Evolutionary conservation across 2,113 vertebrate species (phyloP).

Genomic region (Pachyramphus minor): DNA sequence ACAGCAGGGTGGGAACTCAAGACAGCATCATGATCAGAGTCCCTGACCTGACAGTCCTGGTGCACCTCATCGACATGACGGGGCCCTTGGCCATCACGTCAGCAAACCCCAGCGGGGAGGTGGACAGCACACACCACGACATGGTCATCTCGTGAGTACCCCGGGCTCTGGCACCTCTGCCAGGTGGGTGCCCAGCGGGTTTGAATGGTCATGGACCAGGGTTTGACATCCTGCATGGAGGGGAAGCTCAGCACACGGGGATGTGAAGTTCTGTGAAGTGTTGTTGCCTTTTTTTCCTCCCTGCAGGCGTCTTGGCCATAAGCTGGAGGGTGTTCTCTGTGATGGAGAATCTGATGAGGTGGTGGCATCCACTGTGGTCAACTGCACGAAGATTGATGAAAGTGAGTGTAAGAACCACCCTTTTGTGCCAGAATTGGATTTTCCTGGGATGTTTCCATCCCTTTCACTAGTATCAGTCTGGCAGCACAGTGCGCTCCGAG

Average conservation of each 20-base stretch:
- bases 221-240: rapidly evolving
- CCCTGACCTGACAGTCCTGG: conserved; percentile 83
- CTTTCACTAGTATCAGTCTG: not conserved
- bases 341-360: conserved; percentile 86
- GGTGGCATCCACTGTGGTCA: conserved; percentile 86
- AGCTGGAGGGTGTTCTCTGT: conserved; percentile 86
- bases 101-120: conserved; percentile 87
- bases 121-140: conserved; percentile 87
- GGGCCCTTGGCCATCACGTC: conserved; percentile 87
- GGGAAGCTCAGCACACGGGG: not conserved
- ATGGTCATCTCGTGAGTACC: conserved; percentile 85
- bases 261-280: no score
- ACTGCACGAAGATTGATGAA: conserved; percentile 85
- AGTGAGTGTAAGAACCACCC: conserved; percentile 58
- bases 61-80: conserved; percentile 83
- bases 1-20: conserved; percentile 83
- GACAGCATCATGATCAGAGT: conserved; percentile 92
- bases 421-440: not conserved
- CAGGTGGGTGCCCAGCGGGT: rapidly evolving
- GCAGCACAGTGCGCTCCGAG: conserved; percentile 12
- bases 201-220: rapidly evolving
- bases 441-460: not conserved
- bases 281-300: not conserved
- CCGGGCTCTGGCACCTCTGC: not conserved
- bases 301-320: conserved; percentile 81